A percentile compares a stretch with the other conserved stretches of the same genome.
phyloP scores from a whole-genome alignment of 2,888 invertebrate species.

The Crepidodera aurea region DNA sequence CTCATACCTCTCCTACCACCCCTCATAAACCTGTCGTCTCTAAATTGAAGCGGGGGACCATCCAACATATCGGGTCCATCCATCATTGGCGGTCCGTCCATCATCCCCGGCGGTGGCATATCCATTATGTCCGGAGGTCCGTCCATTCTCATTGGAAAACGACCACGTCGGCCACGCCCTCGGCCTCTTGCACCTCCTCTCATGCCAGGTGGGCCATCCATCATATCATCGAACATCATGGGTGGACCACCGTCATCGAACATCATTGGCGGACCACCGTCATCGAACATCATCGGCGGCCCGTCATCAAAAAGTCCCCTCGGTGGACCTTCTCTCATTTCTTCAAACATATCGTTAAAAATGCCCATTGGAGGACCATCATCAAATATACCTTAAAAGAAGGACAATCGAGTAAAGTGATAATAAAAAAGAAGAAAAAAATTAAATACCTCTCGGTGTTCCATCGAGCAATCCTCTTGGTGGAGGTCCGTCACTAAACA shows the following conservation, averaged over 20 bases:
- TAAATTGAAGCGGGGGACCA: constrained; percentile 26
- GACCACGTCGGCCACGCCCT: constrained; percentile 24
- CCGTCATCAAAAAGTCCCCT: constrained; percentile 25
- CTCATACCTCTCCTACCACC: constrained; percentile 43
- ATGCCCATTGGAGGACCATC: constrained; percentile 22
- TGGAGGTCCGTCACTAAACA: constrained; percentile 7
- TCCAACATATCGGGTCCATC: constrained; percentile 39
- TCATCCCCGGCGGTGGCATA: constrained; percentile 10
- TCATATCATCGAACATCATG: constrained; percentile 19
- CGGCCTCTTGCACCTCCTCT: constrained; percentile 31
- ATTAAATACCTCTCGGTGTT: constrained; percentile 17
- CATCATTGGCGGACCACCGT: constrained; percentile 31
- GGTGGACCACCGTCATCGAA: constrained; percentile 27
- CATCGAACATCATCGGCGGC: constrained; percentile 27
- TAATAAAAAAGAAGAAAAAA: not conserved
- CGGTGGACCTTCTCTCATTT: constrained; percentile 26
- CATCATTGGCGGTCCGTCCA: constrained; percentile 15
- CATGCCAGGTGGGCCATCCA: constrained; percentile 24
- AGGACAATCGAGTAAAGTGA: not conserved
- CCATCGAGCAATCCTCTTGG: constrained; percentile 21
- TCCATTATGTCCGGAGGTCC: constrained; percentile 38
- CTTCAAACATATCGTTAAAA: constrained; percentile 12
- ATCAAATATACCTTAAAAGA: constrained; percentile 15
- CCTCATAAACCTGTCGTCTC: constrained; percentile 48
- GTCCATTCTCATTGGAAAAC: constrained; percentile 29